A percentile compares a stretch with the other conserved stretches of the same genome.
phyloP scores from a whole-genome alignment of 1,140 invertebrate genomes.

The Orchesella cincta region DNA sequence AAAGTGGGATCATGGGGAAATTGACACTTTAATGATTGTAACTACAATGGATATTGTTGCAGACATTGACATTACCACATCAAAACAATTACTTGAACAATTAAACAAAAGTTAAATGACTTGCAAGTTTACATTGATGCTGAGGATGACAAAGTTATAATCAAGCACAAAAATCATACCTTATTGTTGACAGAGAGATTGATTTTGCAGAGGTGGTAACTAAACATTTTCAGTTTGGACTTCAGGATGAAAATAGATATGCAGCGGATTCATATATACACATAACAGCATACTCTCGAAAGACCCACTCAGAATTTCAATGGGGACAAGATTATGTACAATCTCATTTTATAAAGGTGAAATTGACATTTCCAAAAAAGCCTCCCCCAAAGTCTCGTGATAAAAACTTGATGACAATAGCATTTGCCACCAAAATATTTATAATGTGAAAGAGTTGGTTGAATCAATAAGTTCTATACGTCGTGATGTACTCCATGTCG shows the following conservation, averaged over 20 bases:
- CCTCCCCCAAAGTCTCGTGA: too few relatives aligned
- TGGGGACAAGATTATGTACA: not conserved
- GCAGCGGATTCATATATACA: not conserved
- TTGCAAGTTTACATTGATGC: too few relatives aligned
- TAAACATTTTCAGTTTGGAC: not conserved
- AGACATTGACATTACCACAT: not conserved
- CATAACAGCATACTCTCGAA: not conserved
- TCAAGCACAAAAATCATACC: not conserved
- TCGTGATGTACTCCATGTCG: too few relatives aligned
- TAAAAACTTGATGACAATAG: too few relatives aligned
- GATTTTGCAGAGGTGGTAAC: not conserved
- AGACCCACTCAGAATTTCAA: not conserved
- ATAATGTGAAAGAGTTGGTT: too few relatives aligned
- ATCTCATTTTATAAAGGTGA: not conserved
- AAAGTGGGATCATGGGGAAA: not conserved
- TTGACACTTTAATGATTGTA: not conserved
- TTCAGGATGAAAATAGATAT: not conserved
- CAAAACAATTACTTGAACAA: not conserved
- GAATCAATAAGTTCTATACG: too few relatives aligned
- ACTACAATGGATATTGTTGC: not conserved
- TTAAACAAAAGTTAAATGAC: not conserved
- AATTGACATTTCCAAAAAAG: not conserved
- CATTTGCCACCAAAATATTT: too few relatives aligned
- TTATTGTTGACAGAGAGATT: not conserved
- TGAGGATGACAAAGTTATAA: too few relatives aligned